Conservation (phyloP, 2,113 vertebrate genomes). For the Psittacula cyanocephala region DNA sequence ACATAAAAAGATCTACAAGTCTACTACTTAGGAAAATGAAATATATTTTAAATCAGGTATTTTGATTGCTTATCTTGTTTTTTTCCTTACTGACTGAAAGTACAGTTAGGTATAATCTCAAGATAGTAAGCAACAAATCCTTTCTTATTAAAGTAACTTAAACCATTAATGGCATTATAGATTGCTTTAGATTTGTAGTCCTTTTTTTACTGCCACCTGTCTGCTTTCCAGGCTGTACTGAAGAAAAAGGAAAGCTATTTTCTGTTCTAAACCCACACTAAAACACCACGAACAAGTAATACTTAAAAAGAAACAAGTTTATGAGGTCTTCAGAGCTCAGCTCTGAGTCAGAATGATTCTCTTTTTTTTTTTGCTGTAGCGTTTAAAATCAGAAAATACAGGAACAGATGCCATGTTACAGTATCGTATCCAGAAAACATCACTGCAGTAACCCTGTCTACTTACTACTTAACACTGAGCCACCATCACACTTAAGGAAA, state of each 20-base stretch:
- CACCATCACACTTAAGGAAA: constrained; percentile 2
- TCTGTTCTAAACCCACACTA: not conserved
- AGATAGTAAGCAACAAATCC: constrained; percentile 34
- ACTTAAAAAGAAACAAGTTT: not conserved
- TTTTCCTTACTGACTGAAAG: not conserved
- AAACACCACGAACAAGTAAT: not conserved
- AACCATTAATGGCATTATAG: constrained; percentile 59
- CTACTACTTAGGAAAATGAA: not conserved
- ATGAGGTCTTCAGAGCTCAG: not conserved
- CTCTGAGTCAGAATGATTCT: not conserved
- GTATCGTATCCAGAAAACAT: not conserved
- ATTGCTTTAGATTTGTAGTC: constrained; percentile 49
- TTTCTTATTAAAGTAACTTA: constrained; percentile 53
- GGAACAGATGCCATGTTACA: not conserved
- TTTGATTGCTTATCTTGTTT: not conserved
- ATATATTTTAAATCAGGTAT: not conserved
- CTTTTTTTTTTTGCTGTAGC: not conserved
- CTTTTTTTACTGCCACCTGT: constrained; percentile 56
- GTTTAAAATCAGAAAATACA: not conserved
- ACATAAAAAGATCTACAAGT: not conserved
- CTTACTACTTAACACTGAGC: not conserved
- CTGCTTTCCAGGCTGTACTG: not conserved
- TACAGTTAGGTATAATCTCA: constrained; percentile 5
- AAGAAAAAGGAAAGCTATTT: not conserved
- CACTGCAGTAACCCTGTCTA: not conserved